Evolutionary conservation across 2,797 vertebrate genomes (phyloP).

Genomic region (Pangasius macronema): DNA sequence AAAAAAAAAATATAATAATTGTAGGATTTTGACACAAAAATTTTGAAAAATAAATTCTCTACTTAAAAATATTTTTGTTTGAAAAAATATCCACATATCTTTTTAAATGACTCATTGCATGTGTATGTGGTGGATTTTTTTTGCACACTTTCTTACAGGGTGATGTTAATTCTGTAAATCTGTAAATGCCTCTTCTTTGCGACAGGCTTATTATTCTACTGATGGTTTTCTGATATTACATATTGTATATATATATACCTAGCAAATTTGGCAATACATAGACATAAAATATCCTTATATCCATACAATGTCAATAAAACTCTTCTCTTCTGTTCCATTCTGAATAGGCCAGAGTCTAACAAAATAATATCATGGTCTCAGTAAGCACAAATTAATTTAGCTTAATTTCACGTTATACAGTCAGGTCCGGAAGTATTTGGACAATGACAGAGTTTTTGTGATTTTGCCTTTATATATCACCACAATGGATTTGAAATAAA

Average conservation of each 20-base stretch:
- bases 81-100: not conserved
- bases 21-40: not conserved
- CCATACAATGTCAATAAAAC: not conserved
- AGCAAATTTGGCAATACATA: not conserved
- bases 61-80: not conserved
- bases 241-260: not conserved
- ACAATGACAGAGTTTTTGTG: too few relatives aligned
- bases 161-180: not conserved
- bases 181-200: not conserved
- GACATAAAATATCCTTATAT: not conserved
- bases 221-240: not conserved
- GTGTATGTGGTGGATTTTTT: not conserved
- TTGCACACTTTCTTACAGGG: not conserved
- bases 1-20: not conserved
- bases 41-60: not conserved
- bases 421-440: too few relatives aligned
- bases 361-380: not conserved
- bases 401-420: not conserved
- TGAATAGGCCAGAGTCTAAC: not conserved
- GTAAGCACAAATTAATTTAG: not conserved
- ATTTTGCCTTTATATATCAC: too few relatives aligned
- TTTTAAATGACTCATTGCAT: not conserved
- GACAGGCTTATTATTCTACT: not conserved
- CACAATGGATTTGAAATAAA: too few relatives aligned
- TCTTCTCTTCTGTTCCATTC: not conserved